Evolutionary conservation across 2,888 invertebrate species (phyloP).

Genomic region (Drosophila mulleri): DNA sequence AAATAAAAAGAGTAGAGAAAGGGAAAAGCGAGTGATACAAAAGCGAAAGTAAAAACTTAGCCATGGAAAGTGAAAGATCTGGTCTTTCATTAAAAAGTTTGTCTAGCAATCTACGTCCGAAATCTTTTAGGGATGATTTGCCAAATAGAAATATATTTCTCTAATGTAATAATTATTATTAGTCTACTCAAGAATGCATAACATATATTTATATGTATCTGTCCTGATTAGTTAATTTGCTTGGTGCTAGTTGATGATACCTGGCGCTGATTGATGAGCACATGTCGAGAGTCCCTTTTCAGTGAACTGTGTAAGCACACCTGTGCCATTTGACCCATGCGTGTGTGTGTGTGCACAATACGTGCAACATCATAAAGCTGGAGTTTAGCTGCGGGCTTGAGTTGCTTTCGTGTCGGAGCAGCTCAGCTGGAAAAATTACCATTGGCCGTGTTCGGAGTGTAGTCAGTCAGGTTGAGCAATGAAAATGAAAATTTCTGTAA

Average conservation of each 20-base stretch:
- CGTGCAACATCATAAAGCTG: conserved; percentile 43
- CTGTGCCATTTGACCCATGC: conserved; percentile 36
- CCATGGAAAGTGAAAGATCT: conserved; percentile 17
- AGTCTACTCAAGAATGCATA: background rate
- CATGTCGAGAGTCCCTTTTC: conserved; percentile 24
- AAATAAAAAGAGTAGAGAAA: background rate
- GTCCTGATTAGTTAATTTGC: conserved; percentile 12
- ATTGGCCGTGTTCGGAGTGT: conserved; percentile 36
- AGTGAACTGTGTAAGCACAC: conserved; percentile 40
- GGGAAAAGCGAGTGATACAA: background rate
- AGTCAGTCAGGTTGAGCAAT: conserved; percentile 7
- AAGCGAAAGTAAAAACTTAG: background rate
- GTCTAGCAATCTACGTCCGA: background rate
- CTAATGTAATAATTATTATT: conserved; percentile 5
- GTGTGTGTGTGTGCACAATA: conserved; percentile 11
- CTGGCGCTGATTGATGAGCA: conserved; percentile 43
- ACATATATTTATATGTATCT: background rate
- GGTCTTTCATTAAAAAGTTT: conserved; percentile 41
- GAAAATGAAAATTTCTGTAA: conserved; percentile 15
- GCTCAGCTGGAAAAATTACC: conserved; percentile 64
- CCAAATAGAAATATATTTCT: background rate
- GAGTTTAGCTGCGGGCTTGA: conserved; percentile 40
- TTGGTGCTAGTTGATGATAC: background rate
- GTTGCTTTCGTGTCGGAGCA: conserved; percentile 26
- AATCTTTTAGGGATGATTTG: background rate